Conservation (phyloP, 2,797 vertebrate genomes). For the Crax fasciolata region DNA sequence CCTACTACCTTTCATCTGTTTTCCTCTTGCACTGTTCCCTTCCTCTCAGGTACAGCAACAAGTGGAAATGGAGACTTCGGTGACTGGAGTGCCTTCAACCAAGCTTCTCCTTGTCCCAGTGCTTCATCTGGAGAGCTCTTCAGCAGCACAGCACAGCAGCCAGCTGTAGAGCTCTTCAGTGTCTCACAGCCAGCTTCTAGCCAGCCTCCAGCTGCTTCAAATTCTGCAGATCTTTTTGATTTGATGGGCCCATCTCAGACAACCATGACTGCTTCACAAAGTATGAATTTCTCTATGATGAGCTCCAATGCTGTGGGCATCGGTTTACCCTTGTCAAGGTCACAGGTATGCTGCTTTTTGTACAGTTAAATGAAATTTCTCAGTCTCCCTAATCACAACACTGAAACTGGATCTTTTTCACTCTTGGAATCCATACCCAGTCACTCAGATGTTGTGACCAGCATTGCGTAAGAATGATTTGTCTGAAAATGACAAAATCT, state of each 20-base stretch:
- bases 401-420: not conserved
- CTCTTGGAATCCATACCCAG: not conserved
- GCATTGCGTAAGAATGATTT: not conserved
- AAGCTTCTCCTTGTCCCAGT: slow-evolving; percentile 83
- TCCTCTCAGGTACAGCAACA: slow-evolving; percentile 80
- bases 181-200: slow-evolving; percentile 77
- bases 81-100: slow-evolving; percentile 95
- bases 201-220: slow-evolving; percentile 81
- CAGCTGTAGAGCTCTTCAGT: slow-evolving; percentile 85
- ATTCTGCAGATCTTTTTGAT: slow-evolving; percentile 92
- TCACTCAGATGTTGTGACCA: not conserved
- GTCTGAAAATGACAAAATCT: not conserved
- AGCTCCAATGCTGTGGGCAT: slow-evolving; percentile 86
- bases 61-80: slow-evolving; percentile 94
- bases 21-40: not conserved
- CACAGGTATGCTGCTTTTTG: slow-evolving; percentile 86
- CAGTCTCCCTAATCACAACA: not conserved
- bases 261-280: slow-evolving; percentile 92
- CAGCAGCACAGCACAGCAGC: slow-evolving; percentile 75
- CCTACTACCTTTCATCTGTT: slow-evolving; percentile 12
- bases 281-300: slow-evolving; percentile 95
- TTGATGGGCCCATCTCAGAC: slow-evolving; percentile 91
- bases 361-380: not conserved
- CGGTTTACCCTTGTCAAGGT: slow-evolving; percentile 89
- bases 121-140: slow-evolving; percentile 81